A percentile compares a stretch with the other conserved stretches of the same genome.
These are phyloP conservation scores for Lasioglossum villosulum DNA, from an alignment of 2,888 invertebrate genomes.

Conservation along the genomic window DNA sequence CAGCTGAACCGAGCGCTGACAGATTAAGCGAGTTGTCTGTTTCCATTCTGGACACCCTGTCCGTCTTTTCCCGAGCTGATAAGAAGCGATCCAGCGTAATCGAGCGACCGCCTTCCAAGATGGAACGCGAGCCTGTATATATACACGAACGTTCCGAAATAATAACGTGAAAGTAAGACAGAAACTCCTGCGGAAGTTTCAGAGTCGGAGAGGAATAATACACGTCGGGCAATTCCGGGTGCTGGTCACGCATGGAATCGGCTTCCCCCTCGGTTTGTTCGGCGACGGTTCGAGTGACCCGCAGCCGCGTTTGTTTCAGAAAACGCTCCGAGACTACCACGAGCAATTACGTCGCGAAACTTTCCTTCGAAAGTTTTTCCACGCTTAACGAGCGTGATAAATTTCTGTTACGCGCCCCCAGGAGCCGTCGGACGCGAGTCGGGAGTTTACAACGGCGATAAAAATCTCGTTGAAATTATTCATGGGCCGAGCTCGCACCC, in stretches of 20 bases:
- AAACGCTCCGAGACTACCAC: conserved; percentile 59
- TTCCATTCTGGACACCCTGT: background rate
- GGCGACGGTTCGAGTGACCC: conserved; percentile 37
- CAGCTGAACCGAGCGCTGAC: conserved; percentile 1
- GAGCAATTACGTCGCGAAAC: conserved; percentile 75
- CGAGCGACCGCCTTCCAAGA: background rate
- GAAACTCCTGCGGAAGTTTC: background rate
- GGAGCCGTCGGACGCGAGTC: conserved; percentile 60
- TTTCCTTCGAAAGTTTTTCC: conserved; percentile 76
- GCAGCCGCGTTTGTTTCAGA: conserved; percentile 61
- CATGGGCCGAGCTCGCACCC: conserved; percentile 71
- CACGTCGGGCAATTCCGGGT: background rate
- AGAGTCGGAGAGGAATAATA: conserved; percentile 31
- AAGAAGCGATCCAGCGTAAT: conserved; percentile 1
- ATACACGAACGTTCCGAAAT: background rate
- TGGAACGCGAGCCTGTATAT: background rate
- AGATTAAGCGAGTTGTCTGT: conserved; percentile 9
- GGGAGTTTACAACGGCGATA: conserved; percentile 75
- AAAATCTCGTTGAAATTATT: conserved; percentile 82
- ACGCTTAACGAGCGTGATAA: conserved; percentile 80
- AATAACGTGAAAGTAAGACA: conserved; percentile 6
- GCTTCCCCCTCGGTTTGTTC: conserved; percentile 19
- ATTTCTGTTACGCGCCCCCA: conserved; percentile 78
- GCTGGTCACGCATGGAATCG: conserved; percentile 40
- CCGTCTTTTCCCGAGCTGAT: background rate